A percentile compares a stretch with the other conserved stretches of the same genome.
These are phyloP conservation scores for Sebastes steindachneri DNA, from an alignment of 2,797 vertebrate genomes.

Conservation along the genomic window DNA sequence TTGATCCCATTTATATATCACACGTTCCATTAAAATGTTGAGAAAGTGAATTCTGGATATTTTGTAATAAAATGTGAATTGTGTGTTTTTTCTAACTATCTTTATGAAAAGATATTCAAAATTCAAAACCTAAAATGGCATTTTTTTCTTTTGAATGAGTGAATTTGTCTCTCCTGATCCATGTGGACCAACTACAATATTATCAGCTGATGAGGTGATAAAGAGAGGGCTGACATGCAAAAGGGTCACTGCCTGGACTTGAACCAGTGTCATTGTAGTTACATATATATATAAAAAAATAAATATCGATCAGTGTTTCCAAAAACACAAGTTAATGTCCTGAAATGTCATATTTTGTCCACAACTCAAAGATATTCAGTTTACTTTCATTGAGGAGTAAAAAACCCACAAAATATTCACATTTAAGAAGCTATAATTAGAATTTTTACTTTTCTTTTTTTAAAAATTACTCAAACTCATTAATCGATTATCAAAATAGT, in stretches of 20 bases:
- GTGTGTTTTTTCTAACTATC: neutral
- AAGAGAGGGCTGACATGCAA: neutral
- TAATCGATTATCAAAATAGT: too few relatives aligned
- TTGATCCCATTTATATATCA: too few relatives aligned
- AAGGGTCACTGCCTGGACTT: neutral
- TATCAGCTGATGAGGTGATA: neutral
- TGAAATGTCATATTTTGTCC: too few relatives aligned
- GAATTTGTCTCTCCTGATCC: neutral
- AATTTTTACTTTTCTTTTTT: too few relatives aligned
- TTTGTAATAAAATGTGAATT: neutral
- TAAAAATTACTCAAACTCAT: too few relatives aligned
- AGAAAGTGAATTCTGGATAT: neutral
- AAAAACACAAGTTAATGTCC: too few relatives aligned
- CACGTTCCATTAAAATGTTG: neutral
- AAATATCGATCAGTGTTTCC: too few relatives aligned
- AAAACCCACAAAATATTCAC: too few relatives aligned
- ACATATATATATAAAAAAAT: too few relatives aligned
- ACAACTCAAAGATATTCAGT: too few relatives aligned
- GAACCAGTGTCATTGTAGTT: neutral
- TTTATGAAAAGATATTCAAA: neutral
- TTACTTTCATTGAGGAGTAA: too few relatives aligned
- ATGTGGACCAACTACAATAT: neutral
- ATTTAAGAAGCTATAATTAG: fast-evolving
- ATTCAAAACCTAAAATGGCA: neutral
- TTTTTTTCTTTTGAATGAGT: neutral